phyloP scores from a whole-genome alignment of 2,797 vertebrate species.

The Uromys caudimaculatus region DNA sequence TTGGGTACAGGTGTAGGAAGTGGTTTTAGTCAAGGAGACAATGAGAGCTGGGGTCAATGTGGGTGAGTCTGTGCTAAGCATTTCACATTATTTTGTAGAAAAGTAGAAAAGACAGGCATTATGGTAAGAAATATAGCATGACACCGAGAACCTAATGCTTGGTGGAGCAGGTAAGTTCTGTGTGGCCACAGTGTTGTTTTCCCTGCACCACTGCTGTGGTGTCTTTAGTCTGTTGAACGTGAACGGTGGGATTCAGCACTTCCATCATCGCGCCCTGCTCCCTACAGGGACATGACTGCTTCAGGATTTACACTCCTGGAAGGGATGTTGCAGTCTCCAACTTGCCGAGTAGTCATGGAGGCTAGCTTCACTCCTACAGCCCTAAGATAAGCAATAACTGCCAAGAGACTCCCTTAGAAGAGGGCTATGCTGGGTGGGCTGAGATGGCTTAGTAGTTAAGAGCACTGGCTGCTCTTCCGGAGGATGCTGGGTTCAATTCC shows the following conservation, averaged over 20 bases:
- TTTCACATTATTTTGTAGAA: constrained; percentile 1
- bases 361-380: background rate
- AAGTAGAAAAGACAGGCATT: background rate
- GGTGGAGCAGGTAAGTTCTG: background rate
- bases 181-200: background rate
- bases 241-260: background rate
- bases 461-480: background rate
- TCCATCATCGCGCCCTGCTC: background rate
- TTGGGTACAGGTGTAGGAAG: constrained; percentile 32
- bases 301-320: background rate
- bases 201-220: background rate
- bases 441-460: background rate
- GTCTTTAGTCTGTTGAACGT: background rate
- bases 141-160: background rate
- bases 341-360: background rate
- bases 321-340: background rate
- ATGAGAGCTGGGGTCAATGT: background rate
- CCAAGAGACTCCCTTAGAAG: background rate
- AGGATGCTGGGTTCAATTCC: background rate
- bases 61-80: background rate
- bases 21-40: constrained; percentile 23
- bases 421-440: background rate
- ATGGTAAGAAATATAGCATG: background rate
- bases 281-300: background rate
- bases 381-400: background rate